Evolutionary conservation across 2,797 vertebrate genomes (phyloP).

Genomic region (Chromis chromis): DNA sequence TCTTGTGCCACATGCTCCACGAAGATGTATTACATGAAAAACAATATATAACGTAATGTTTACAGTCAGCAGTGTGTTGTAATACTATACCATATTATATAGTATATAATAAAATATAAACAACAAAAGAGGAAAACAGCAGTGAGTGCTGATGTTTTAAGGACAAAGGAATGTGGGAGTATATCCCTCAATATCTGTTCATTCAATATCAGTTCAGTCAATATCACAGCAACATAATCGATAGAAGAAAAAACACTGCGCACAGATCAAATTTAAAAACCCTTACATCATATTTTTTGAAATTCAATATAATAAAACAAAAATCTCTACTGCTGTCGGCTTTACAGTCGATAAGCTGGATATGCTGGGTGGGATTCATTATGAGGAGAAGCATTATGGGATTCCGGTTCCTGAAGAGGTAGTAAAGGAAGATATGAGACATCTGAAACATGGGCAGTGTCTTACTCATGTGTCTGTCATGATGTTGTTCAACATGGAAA

Average conservation of each 20-base stretch:
- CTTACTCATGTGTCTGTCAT: conserved; percentile 66
- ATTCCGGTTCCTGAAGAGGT: conserved; percentile 19
- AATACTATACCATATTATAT: neutral
- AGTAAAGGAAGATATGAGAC: conserved; percentile 34
- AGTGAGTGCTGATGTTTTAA: neutral
- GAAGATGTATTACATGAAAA: neutral
- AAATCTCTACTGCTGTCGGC: neutral
- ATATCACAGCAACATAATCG: neutral
- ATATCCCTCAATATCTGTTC: neutral
- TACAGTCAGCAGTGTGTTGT: neutral
- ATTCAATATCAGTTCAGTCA: neutral
- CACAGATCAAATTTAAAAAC: neutral
- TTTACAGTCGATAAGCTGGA: neutral
- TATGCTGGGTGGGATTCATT: conserved; percentile 6
- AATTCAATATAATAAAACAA: neutral
- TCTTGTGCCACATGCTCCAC: neutral
- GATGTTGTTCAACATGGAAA: conserved; percentile 70
- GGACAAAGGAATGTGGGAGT: conserved; percentile 1
- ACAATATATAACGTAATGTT: neutral
- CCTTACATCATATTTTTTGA: neutral
- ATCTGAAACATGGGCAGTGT: conserved; percentile 43
- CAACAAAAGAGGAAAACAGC: neutral
- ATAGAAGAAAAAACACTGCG: neutral
- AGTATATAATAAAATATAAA: neutral
- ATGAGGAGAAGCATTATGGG: conserved; percentile 4